A percentile compares a stretch with the other conserved stretches of the same genome.
Evolutionary conservation across 2,797 vertebrate genomes (phyloP).

Genomic region (Trichosurus vulpecula): DNA sequence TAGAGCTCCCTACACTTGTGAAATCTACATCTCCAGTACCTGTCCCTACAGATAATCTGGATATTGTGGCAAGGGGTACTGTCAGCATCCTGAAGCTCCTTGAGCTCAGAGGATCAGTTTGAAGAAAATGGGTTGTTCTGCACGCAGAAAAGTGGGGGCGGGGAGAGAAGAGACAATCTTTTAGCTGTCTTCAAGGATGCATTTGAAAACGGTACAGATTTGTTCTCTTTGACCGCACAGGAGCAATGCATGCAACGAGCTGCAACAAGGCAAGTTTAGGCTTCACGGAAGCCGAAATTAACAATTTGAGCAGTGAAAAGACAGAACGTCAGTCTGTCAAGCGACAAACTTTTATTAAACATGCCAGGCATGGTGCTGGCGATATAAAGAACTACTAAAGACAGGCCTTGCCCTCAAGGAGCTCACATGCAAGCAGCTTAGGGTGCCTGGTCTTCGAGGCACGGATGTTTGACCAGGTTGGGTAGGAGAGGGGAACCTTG

Average conservation of each 20-base stretch:
- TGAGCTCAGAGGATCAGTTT: background rate
- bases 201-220: background rate
- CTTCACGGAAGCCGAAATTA: background rate
- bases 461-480: background rate
- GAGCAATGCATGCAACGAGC: background rate
- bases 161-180: background rate
- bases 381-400: background rate
- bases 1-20: background rate
- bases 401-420: background rate
- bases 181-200: background rate
- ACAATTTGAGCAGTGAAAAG: background rate
- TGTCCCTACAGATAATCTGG: background rate
- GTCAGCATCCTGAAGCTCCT: background rate
- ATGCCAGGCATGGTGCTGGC: background rate
- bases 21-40: background rate
- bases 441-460: background rate
- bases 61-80: background rate
- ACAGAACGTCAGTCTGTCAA: background rate
- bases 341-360: background rate
- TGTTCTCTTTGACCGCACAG: background rate
- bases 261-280: background rate
- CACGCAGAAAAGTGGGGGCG: background rate
- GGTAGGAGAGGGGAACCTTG: background rate
- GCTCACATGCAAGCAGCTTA: background rate
- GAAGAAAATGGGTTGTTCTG: background rate